These are phyloP conservation scores for Lamprologus lemairii DNA, from an alignment of 2,113 vertebrate genomes.

Conservation along the genomic window DNA sequence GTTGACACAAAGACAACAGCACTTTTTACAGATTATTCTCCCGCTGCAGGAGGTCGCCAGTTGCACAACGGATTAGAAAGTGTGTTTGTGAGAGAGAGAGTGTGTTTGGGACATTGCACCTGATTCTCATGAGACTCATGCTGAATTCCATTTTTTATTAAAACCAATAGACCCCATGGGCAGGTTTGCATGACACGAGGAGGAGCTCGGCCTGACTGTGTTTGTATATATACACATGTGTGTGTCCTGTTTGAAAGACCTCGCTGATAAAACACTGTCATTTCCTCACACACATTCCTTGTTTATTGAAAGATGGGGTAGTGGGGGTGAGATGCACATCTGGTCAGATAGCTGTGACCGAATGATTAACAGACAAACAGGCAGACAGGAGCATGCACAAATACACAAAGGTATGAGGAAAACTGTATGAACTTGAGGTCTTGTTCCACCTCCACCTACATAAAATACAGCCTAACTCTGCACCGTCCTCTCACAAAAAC, in stretches of 20 bases:
- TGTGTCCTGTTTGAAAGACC: slow-evolving; percentile 11
- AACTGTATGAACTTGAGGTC: background rate
- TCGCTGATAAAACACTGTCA: slow-evolving; percentile 39
- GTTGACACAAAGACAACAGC: background rate
- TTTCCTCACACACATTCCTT: slow-evolving; percentile 44
- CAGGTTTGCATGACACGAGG: slow-evolving; percentile 29
- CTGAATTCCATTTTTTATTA: slow-evolving; percentile 58
- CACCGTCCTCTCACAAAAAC: background rate
- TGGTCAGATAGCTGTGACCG: background rate
- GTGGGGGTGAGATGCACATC: background rate
- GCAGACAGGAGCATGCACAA: background rate
- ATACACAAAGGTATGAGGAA: background rate
- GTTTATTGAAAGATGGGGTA: slow-evolving; percentile 23
- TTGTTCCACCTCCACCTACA: background rate
- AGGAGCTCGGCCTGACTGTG: background rate
- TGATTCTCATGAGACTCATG: slow-evolving; percentile 16
- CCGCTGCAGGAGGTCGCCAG: background rate
- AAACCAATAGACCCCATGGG: slow-evolving; percentile 53
- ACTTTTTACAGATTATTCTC: background rate
- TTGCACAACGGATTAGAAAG: slow-evolving; percentile 7
- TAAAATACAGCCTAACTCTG: background rate
- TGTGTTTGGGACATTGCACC: slow-evolving; percentile 13
- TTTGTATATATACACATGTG: background rate
- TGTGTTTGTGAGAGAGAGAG: background rate
- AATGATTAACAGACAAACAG: background rate